phyloP scores from a whole-genome alignment of 1,140 invertebrate species.

The Augochlora pura region DNA sequence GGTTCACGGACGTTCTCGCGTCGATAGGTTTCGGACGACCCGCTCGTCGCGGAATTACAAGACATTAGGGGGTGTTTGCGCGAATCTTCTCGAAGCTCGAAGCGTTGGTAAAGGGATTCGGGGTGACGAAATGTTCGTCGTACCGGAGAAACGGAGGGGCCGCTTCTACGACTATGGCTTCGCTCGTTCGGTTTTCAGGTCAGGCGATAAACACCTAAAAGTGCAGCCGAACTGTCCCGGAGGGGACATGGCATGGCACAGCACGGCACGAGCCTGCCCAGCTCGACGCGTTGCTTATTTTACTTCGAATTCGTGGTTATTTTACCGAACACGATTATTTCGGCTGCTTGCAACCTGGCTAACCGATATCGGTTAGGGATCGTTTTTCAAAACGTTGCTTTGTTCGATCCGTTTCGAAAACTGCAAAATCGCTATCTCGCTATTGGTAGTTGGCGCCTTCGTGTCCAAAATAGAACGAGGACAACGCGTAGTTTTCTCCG shows the following conservation, averaged over 20 bases:
- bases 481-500: too few relatives aligned
- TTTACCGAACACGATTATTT: conserved; percentile 4
- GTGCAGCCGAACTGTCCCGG: conserved; percentile 16
- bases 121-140: conserved; percentile 31
- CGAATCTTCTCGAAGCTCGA: background rate
- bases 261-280: background rate
- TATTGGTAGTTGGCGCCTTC: too few relatives aligned
- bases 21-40: background rate
- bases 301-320: background rate
- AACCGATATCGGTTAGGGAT: too few relatives aligned
- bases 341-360: background rate
- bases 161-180: conserved; percentile 17
- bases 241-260: too few relatives aligned
- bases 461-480: too few relatives aligned
- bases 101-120: conserved; percentile 24
- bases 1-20: background rate
- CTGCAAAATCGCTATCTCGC: background rate
- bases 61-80: background rate
- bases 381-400: too few relatives aligned
- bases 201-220: conserved; percentile 43
- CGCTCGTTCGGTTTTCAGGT: conserved; percentile 43
- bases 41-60: background rate
- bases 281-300: conserved; percentile 11
- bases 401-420: background rate
- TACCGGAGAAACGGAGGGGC: conserved; percentile 18